Evolutionary conservation across 1,140 invertebrate genomes (phyloP), one percentile per base, ranked within the genome.

Genomic region (Uloborus diversus): DNA sequence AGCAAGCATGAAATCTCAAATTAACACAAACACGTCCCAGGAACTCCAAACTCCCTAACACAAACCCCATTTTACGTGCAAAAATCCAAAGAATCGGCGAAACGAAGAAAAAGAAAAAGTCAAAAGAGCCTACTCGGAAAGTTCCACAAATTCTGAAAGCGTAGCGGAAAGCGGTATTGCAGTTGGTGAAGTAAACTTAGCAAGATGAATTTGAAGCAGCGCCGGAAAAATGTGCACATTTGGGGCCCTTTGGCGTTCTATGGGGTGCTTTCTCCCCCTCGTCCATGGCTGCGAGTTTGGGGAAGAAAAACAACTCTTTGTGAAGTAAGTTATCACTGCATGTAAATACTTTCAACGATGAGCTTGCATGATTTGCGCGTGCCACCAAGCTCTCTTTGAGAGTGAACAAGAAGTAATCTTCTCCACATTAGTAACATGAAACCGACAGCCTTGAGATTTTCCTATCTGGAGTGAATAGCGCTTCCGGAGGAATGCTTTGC

Each of bases 1-100:
- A 69, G 56, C 49, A 33, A 23, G 17, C 66, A 37, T 69, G 66
- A 69, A 69, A 23, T 69, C 32, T 69, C 66, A 14, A 27, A 32
- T 69, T 69, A 25, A 56, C 49, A 33, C 30, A 20, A 32, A 56
- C 30, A 69, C 30, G 35, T 53, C 9, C 9, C 17, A 42, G 37
- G 17, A 2, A 42, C 9, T 13, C 9, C 1, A 17, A 42, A 17
- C 37, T 42, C 37, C n/a, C 17, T 9, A 42, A 42, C 37, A 17
- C 17, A 9, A 42, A 9, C 37, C n/a, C 49, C 49, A n/a, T n/a
- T n/a, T n/a, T n/a, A n/a, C n/a, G n/a, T n/a, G n/a, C n/a, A n/a
- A n/a, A n/a, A n/a, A n/a, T n/a, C n/a, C n/a, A n/a, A n/a, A n/a
- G n/a, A n/a, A n/a, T n/a, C n/a, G n/a, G n/a, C n/a, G n/a, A n/a